Evolutionary conservation across 2,888 invertebrate genomes (phyloP).

Genomic region (Belgica antarctica): DNA sequence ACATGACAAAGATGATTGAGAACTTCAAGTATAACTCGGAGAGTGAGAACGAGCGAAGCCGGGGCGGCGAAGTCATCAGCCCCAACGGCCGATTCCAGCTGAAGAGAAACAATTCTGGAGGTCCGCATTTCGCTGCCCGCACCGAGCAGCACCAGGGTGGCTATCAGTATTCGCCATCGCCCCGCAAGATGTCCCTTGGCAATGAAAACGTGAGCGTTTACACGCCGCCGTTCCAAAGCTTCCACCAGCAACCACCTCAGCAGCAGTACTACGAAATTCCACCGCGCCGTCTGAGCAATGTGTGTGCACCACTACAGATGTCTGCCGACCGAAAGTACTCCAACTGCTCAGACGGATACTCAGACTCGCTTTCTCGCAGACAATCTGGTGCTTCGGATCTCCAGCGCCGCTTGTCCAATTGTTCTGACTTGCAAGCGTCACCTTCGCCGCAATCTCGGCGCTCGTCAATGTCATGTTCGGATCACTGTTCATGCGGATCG

Average conservation of each 20-base stretch:
- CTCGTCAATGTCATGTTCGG: constrained; percentile 47
- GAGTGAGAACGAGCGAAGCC: constrained; percentile 52
- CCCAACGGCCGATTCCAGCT: constrained; percentile 48
- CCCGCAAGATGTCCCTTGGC: constrained; percentile 44
- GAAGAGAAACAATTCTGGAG: constrained; percentile 53
- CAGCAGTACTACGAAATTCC: constrained; percentile 62
- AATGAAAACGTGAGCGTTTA: constrained; percentile 45
- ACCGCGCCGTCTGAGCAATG: constrained; percentile 66
- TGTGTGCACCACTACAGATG: constrained; percentile 58
- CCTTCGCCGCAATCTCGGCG: constrained; percentile 40
- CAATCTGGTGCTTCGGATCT: constrained; percentile 52
- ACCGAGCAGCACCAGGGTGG: constrained; percentile 46
- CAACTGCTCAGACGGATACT: constrained; percentile 53
- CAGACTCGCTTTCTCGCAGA: constrained; percentile 51
- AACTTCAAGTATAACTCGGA: constrained; percentile 61
- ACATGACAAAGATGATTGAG: constrained; percentile 61
- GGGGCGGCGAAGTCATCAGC: constrained; percentile 52
- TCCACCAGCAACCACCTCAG: constrained; percentile 17
- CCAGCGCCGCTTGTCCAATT: constrained; percentile 50
- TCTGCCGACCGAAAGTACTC: constrained; percentile 50
- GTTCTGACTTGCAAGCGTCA: constrained; percentile 45
- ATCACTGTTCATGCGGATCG: constrained; percentile 51
- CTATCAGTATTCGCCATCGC: constrained; percentile 38
- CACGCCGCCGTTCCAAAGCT: constrained; percentile 35
- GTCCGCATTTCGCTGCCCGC: constrained; percentile 48